Base-by-base conservation (phyloP, 2,113 vertebrate species). In the Archilochus colubris region DNA sequence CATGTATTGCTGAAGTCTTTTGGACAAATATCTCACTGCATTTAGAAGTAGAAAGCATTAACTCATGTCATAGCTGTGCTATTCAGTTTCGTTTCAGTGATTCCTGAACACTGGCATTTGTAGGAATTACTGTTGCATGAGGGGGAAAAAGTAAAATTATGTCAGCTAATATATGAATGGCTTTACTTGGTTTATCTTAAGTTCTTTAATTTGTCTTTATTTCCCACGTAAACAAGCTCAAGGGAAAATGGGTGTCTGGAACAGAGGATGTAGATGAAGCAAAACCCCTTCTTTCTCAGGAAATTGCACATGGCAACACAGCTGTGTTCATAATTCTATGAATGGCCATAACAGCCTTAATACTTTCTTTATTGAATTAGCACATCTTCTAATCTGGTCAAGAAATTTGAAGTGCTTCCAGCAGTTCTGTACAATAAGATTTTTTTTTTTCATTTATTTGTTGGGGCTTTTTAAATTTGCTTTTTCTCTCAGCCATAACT, bases 221-320 rank as follows among this genome's bases (percentile, higher is more conserved):
- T 95, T 88, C 69, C 62, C 76, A 58, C 27, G 46, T 88, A 93
- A 88, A 90, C 69, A 95, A 83, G 46, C 64, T 81, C 24, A 48
- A 78, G 83, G 74, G 73, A 95, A 91, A 95, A 88, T 69, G 82
- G 44, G 62, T 82, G 80, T 93, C 94, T 93, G 88, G 93, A 95
- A 85, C 50, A 94, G 88, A 95, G 90, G 80, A 93, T 92, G 88
- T 91, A 82, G 74, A 93, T 88, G 93, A 91, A 76, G 92, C 80
- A 88, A 83, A 94, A 83, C 77, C 80, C 3, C 9, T 86, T 94
- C 69, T 86, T 93, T 94, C 74, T 91, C 91, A 95, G 86, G 80
- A 95, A 95, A 79, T 94, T 77, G 88, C 74, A 93, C 76, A 84
- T 76, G 86, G 80, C 69, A 95, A 72, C 64, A 50, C 62, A 91